phyloP scores from a whole-genome alignment of 2,113 vertebrate genomes.

The Taurulus bubalis region DNA sequence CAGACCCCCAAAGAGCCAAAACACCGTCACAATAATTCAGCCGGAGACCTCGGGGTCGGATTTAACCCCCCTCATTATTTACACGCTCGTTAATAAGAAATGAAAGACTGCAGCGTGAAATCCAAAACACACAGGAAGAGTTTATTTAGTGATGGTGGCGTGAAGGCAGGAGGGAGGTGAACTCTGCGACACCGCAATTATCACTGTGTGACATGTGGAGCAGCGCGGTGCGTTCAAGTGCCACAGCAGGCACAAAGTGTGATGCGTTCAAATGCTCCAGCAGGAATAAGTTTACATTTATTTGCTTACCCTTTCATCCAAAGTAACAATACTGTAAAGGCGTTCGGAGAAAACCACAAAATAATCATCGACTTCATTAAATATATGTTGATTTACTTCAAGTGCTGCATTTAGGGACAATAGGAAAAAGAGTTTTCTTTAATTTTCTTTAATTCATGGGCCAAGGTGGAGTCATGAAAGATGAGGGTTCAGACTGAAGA shows the following conservation, averaged over 20 bases:
- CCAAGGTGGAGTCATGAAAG: too few species aligned
- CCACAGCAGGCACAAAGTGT: not conserved
- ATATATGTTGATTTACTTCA: too few species aligned
- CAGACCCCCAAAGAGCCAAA: constrained; percentile 50
- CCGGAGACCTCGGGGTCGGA: constrained; percentile 13
- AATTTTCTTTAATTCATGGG: too few species aligned
- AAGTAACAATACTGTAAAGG: too few species aligned
- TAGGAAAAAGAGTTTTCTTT: too few species aligned
- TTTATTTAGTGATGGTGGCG: not conserved
- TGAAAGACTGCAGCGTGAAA: constrained; percentile 70
- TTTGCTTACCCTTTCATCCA: too few species aligned
- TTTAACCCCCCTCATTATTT: constrained; percentile 58
- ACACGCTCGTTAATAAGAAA: constrained; percentile 73
- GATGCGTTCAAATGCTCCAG: too few species aligned
- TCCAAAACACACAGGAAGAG: constrained; percentile 18
- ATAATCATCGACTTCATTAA: too few species aligned
- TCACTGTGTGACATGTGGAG: not conserved
- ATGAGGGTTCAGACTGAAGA: too few species aligned
- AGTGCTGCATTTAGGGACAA: too few species aligned
- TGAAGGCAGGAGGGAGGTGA: not conserved
- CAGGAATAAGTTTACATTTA: too few species aligned
- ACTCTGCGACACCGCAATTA: not conserved
- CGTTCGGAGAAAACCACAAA: too few species aligned
- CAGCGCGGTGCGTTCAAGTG: not conserved
- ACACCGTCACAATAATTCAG: constrained; percentile 59